Conservation (phyloP, 2,113 vertebrate genomes). For the Oriolus oriolus region DNA sequence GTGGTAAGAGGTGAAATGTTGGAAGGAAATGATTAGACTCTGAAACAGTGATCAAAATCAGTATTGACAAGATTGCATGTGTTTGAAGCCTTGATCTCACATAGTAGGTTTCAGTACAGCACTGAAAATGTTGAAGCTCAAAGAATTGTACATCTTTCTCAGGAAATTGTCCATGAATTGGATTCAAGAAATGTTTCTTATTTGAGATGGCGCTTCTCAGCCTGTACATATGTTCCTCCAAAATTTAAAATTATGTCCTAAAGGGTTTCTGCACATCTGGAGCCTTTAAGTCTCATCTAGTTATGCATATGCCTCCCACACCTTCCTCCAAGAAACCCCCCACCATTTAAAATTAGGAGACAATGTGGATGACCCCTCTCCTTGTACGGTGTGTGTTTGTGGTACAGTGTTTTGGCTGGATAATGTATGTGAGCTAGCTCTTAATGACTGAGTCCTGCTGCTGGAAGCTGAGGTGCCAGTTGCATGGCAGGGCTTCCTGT, state of each 20-base stretch:
- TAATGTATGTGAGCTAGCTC: not conserved
- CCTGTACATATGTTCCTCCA: not conserved
- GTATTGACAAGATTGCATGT: not conserved
- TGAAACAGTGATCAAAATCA: not conserved
- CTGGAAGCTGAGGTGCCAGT: not conserved
- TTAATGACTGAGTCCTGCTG: not conserved
- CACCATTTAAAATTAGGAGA: not conserved
- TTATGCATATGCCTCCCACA: not conserved
- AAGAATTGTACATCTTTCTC: not conserved
- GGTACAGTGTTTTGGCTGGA: not conserved
- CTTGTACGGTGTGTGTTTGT: accelerated
- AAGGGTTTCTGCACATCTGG: not conserved
- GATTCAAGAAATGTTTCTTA: not conserved
- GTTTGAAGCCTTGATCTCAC: not conserved
- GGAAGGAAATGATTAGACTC: not conserved
- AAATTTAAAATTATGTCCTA: not conserved
- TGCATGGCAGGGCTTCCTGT: not conserved
- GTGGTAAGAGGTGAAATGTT: not conserved
- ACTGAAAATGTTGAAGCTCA: not conserved
- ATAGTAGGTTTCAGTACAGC: not conserved
- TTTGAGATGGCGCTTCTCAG: not conserved
- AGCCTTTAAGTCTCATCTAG: not conserved
- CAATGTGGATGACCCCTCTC: not conserved
- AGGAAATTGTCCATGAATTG: not conserved
- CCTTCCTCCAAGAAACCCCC: accelerated